A percentile compares a stretch with the other conserved stretches of the same genome.
Conservation (phyloP, 1,140 invertebrate species). For the Diploscapter pachys region DNA sequence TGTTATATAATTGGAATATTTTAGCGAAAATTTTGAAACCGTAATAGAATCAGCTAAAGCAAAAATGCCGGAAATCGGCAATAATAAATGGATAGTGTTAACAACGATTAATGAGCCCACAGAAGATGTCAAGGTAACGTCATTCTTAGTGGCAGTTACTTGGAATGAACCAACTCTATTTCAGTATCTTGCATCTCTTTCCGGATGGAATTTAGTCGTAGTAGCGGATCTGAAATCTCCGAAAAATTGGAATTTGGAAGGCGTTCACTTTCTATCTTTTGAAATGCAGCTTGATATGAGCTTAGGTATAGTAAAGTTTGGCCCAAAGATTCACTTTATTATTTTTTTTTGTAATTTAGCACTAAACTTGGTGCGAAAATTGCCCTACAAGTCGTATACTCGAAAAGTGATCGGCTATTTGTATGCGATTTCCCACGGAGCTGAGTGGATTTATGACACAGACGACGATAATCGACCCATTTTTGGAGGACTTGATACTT, state of each 20-base stretch:
- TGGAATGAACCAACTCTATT: not conserved
- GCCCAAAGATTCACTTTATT: not conserved
- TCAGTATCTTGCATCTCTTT: constrained; percentile 2
- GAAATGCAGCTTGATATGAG: constrained; percentile 15
- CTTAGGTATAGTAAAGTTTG: not conserved
- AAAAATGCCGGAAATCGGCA: too few relatives aligned
- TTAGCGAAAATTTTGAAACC: too few relatives aligned
- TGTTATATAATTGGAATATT: too few relatives aligned
- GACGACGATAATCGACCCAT: constrained; percentile 30
- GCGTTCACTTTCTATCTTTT: constrained; percentile 30
- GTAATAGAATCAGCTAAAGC: too few relatives aligned
- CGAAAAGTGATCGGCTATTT: constrained; percentile 48
- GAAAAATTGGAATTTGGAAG: constrained; percentile 12
- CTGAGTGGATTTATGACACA: constrained; percentile 36
- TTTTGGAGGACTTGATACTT: constrained; percentile 24
- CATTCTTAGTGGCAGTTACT: too few relatives aligned
- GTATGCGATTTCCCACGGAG: constrained; percentile 43
- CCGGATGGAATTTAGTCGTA: constrained; percentile 35
- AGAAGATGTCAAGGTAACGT: constrained; percentile 19
- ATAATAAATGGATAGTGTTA: constrained; percentile 38
- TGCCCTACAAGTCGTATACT: constrained; percentile 41
- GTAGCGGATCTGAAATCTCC: constrained; percentile 38
- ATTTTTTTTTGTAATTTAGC: not conserved
- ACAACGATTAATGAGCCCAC: constrained; percentile 29
- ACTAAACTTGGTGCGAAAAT: not conserved